Conservation (phyloP, 2,888 invertebrate genomes). For the Amphipyra tragopoginis region DNA sequence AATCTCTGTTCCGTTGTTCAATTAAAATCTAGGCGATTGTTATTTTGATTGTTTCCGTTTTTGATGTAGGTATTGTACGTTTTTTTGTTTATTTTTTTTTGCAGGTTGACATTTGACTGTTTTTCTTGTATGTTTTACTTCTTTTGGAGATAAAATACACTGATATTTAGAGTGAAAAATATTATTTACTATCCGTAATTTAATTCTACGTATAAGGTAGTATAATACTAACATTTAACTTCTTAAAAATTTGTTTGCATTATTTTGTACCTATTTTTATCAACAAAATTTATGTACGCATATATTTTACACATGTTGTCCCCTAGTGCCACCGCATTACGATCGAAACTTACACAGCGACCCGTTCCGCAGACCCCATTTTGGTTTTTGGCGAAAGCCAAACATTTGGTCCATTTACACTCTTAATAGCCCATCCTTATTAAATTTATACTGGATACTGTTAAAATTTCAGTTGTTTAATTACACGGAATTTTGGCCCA, state of each 20-base stretch:
- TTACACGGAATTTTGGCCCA: constrained; percentile 84
- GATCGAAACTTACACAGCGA: constrained; percentile 69
- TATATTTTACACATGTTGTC: constrained; percentile 46
- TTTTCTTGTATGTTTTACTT: neutral
- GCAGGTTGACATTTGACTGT: neutral
- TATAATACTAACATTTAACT: no score
- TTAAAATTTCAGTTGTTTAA: constrained; percentile 89
- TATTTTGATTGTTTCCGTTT: constrained; percentile 75
- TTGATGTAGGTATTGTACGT: constrained; percentile 37
- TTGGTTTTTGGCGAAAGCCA: constrained; percentile 87
- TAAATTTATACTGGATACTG: constrained; percentile 87
- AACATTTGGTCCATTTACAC: constrained; percentile 82
- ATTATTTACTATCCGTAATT: no score
- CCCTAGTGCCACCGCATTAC: constrained; percentile 59
- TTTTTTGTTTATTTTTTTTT: constrained; percentile 17
- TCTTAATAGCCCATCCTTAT: constrained; percentile 86
- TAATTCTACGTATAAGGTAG: no score
- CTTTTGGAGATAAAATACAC: neutral
- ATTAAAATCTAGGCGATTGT: constrained; percentile 84
- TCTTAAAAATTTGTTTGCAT: no score
- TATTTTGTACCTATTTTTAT: constrained; percentile 5
- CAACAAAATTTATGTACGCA: constrained; percentile 22
- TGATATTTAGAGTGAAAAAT: no score
- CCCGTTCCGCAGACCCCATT: constrained; percentile 75
- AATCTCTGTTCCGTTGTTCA: constrained; percentile 85